Evolutionary conservation across 2,888 invertebrate species (phyloP).

Genomic region (Nomada fucata): DNA sequence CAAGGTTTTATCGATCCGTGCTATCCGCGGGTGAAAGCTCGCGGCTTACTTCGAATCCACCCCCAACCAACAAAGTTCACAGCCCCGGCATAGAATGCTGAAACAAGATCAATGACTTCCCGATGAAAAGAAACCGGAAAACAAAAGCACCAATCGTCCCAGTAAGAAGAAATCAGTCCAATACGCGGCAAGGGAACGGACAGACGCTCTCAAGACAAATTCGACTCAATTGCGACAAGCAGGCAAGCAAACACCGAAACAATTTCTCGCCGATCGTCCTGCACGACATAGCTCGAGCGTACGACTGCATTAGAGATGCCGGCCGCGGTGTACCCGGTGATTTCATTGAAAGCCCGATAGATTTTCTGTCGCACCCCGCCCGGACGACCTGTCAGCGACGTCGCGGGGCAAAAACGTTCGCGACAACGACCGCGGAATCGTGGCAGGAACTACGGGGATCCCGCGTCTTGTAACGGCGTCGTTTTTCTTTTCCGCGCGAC

Average conservation of each 20-base stretch:
- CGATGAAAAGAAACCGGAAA: too few relatives aligned
- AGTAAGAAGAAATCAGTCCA: neutral
- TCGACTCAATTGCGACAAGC: slow-evolving; percentile 38
- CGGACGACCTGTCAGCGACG: slow-evolving; percentile 56
- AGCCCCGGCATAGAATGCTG: neutral
- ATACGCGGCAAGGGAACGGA: neutral
- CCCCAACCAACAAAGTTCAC: neutral
- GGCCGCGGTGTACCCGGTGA: slow-evolving; percentile 47
- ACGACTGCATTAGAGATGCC: slow-evolving; percentile 61
- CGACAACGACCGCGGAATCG: slow-evolving; percentile 54
- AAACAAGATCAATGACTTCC: too few relatives aligned
- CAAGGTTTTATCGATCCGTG: slow-evolving; percentile 38
- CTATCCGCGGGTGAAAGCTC: slow-evolving; percentile 7
- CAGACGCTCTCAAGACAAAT: slow-evolving; percentile 35
- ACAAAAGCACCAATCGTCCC: too few relatives aligned
- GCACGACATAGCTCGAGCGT: slow-evolving; percentile 48
- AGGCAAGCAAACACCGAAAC: slow-evolving; percentile 39
- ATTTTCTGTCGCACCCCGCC: slow-evolving; percentile 70
- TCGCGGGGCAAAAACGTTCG: slow-evolving; percentile 55
- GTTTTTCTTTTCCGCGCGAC: slow-evolving; percentile 19
- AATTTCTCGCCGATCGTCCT: slow-evolving; percentile 61
- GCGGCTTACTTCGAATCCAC: neutral
- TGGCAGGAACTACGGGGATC: slow-evolving; percentile 50
- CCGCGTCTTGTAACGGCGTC: slow-evolving; percentile 48
- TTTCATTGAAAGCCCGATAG: slow-evolving; percentile 70